Percentiles rank a stretch among this genome's conserved stretches.
These are phyloP conservation scores for Rhinophrynus dorsalis DNA, from an alignment of 2,797 vertebrate genomes.

Conservation along the genomic window DNA sequence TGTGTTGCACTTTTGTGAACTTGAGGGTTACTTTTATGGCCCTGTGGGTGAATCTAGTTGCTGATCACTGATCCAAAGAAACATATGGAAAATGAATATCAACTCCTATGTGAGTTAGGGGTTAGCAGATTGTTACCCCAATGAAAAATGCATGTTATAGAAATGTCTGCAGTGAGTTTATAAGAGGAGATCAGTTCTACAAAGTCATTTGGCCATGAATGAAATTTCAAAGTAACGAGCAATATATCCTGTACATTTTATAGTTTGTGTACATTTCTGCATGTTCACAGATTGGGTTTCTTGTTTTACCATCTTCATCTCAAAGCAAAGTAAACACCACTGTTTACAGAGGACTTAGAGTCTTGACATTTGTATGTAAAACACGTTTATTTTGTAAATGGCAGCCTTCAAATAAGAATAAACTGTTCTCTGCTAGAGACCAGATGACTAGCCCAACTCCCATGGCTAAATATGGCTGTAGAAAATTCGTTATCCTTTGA, in stretches of 20 bases:
- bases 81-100: too few species aligned
- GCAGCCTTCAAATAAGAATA: conserved; percentile 24
- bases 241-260: neutral
- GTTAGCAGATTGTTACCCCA: neutral
- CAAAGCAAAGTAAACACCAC: conserved; percentile 18
- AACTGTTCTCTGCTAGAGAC: conserved; percentile 26
- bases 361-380: conserved; percentile 24
- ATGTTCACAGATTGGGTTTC: conserved; percentile 14
- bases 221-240: neutral
- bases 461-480: neutral
- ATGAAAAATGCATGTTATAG: neutral
- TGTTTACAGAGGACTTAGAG: conserved; percentile 34
- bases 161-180: neutral
- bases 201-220: neutral
- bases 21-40: too few species aligned
- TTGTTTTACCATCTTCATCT: conserved; percentile 4
- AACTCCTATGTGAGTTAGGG: too few species aligned
- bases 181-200: neutral
- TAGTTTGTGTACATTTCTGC: conserved; percentile 7
- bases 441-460: conserved; percentile 12
- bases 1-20: too few species aligned
- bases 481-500: neutral
- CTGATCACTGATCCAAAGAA: too few species aligned
- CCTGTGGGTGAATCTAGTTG: too few species aligned
- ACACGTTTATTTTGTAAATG: conserved; percentile 23